A percentile compares a stretch with the other conserved stretches of the same genome.
Conservation (phyloP, 1,140 invertebrate genomes). For the Nasonia vitripennis region DNA sequence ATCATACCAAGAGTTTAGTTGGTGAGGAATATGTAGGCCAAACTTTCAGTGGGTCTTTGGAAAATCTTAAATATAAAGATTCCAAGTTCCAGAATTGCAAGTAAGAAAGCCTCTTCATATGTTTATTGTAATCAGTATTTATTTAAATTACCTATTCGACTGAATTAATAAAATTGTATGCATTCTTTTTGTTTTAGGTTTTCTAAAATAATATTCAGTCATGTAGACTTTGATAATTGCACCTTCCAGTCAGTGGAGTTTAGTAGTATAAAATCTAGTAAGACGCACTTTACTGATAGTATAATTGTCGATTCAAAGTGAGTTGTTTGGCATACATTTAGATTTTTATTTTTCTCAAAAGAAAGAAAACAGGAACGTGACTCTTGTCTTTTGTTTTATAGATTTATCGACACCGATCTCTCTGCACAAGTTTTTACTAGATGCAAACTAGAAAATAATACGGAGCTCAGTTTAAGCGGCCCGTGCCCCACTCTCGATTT, state of each 20-base stretch:
- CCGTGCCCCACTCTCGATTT: conserved; percentile 69
- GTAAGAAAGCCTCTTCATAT: conserved; percentile 56
- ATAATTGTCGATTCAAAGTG: conserved; percentile 73
- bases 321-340: conserved; percentile 45
- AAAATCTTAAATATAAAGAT: conserved; percentile 73
- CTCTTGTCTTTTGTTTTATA: conserved; percentile 54
- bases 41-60: conserved; percentile 70
- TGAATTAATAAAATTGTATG: background rate
- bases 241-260: conserved; percentile 75
- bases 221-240: conserved; percentile 76
- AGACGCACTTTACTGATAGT: conserved; percentile 75
- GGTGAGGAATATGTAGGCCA: conserved; percentile 58
- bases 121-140: conserved; percentile 2
- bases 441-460: conserved; percentile 74
- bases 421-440: conserved; percentile 72
- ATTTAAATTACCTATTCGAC: background rate
- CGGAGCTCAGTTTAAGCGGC: conserved; percentile 66
- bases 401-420: conserved; percentile 76
- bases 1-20: conserved; percentile 60
- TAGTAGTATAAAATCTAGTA: conserved; percentile 75
- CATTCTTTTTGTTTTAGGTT: conserved; percentile 67
- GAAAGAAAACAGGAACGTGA: background rate
- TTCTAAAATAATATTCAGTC: conserved; percentile 74
- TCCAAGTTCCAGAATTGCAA: conserved; percentile 67
- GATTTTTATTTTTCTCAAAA: background rate